Evolutionary conservation across 2,888 invertebrate genomes (phyloP), one percentile per base, ranked within the genome.

Genomic region (Sphaerophoria rueppellii): DNA sequence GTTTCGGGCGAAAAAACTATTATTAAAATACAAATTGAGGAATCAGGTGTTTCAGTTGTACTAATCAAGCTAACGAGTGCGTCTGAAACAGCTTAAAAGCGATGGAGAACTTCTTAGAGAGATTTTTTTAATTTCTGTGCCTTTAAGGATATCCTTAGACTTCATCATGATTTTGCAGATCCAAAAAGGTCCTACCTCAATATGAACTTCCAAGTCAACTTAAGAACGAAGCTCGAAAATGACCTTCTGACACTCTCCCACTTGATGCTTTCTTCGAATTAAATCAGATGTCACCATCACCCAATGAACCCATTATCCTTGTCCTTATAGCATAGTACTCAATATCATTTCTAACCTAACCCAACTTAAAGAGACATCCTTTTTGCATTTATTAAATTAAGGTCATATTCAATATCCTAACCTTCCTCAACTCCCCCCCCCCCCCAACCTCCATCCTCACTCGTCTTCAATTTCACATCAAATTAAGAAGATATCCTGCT

Each of bases 401-500:
- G 67, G 67, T 67, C 67, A 54, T 9, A 40, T 54, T n/a, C 1
- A 32, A 54, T 63, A 35, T 50, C 2, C 1, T 12, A 37, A 37
- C 11, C 14, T 0, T 40, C 6, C 16, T 24, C 7, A 55, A 40
- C 4, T 11, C 14, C 9, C n/a, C 24, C 60, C 34, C 7, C 52
- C 24, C 16, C 7, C n/a, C 24, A 16, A 35, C 14, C 7, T 11
- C 14, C 14, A 6, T 35, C 34, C 32, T 11, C 46, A 7, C 48
- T 48, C 9, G 0, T 7, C 6, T 46, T 46, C 61, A 63, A 63
- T 34, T 48, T 52, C 35, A 52, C 24, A 40, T 52, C 52, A 67
- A 67, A 67, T 67, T 67, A 52, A 67, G 65, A 52, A 52, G 52
- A 70, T 55, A 70, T 40, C 34, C n/a, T 63, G 37, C 65, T 74